Evolutionary conservation across 1,140 invertebrate genomes (phyloP).

Genomic region (Schlechtendalia chinensis): DNA sequence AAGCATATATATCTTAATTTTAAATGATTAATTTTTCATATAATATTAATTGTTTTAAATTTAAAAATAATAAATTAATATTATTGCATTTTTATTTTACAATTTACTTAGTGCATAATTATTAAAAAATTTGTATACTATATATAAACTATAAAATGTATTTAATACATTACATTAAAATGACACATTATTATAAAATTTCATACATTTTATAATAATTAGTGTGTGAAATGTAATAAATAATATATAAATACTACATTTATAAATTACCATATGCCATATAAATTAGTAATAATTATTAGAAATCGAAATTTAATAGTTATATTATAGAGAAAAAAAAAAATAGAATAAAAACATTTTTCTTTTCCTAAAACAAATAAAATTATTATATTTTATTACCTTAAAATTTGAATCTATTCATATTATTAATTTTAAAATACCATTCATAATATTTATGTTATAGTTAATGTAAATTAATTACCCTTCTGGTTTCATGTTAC

Average conservation of each 20-base stretch:
- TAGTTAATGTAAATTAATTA: neutral
- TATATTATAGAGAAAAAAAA: neutral
- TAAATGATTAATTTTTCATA: neutral
- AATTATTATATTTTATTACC: neutral
- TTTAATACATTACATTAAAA: neutral
- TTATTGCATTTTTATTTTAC: neutral
- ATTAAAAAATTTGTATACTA: neutral
- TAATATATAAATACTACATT: neutral
- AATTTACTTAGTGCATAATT: slow-evolving; percentile 1
- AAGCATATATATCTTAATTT: slow-evolving; percentile 8
- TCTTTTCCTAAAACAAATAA: neutral
- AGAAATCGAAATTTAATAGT: neutral
- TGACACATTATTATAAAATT: neutral
- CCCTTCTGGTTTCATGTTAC: neutral
- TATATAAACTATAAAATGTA: neutral
- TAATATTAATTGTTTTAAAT: neutral
- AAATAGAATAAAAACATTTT: slow-evolving; percentile 15
- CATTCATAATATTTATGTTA: neutral
- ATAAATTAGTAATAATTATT: neutral
- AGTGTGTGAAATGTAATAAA: neutral
- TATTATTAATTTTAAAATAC: neutral
- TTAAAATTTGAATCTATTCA: neutral
- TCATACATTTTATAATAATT: neutral
- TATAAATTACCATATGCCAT: slow-evolving; percentile 23
- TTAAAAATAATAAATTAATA: neutral